phyloP scores from a whole-genome alignment of 2,113 vertebrate species.

The Hyperoodon ampullatus region DNA sequence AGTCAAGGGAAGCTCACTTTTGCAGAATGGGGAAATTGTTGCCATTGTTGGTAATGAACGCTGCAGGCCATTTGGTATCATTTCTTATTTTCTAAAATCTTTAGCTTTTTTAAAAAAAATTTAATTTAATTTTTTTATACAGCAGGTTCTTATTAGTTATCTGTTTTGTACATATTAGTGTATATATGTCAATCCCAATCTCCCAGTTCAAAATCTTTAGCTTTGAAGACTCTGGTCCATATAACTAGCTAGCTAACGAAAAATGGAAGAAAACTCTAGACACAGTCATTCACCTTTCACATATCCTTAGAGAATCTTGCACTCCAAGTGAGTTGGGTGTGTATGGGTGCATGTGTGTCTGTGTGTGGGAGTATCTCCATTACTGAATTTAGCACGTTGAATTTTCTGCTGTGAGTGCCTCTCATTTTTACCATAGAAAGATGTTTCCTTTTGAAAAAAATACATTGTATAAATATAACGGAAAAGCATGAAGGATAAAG shows the following conservation, averaged over 20 bases:
- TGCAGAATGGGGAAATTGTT: background rate
- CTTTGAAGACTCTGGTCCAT: background rate
- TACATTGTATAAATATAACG: constrained; percentile 45
- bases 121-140: too few species aligned
- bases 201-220: background rate
- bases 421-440: background rate
- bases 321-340: background rate
- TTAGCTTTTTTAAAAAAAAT: background rate
- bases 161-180: too few species aligned
- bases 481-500: background rate
- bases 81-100: constrained; percentile 42
- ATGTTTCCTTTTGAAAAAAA: background rate
- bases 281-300: background rate
- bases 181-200: too few species aligned
- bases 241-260: background rate
- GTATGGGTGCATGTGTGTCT: rapidly evolving
- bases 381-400: background rate
- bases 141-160: too few species aligned
- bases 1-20: background rate
- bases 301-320: background rate
- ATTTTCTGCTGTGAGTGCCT: background rate
- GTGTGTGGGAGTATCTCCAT: background rate
- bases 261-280: background rate
- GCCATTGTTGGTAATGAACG: background rate
- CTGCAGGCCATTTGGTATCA: background rate